phyloP scores from a whole-genome alignment of 92 coral and sea anemone species.

The Desmophyllum pertusum region DNA sequence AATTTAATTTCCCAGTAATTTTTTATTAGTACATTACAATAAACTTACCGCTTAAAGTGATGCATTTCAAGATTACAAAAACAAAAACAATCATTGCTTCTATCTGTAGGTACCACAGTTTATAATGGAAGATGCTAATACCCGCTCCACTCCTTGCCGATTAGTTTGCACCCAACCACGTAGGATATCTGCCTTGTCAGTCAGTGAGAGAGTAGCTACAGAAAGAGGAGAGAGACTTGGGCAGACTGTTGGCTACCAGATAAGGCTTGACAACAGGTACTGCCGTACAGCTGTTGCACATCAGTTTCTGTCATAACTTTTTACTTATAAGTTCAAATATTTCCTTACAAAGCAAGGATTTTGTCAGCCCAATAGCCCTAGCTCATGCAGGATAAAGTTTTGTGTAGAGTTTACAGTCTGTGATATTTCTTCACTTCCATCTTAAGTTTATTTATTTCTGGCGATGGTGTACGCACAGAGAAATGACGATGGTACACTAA shows the following conservation, averaged over 20 bases:
- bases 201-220: constrained; percentile 93
- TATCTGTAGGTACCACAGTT: constrained; percentile 85
- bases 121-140: constrained; percentile 76
- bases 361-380: no score
- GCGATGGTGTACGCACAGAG: no score
- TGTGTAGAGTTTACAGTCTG: not conserved
- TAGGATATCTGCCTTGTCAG: constrained; percentile 96
- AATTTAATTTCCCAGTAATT: no score
- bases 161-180: constrained; percentile 97
- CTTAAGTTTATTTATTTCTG: no score
- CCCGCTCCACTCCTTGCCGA: constrained; percentile 81
- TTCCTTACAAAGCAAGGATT: no score
- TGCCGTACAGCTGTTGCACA: not conserved
- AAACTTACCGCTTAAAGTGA: no score
- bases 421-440: no score
- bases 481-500: no score
- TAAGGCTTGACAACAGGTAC: constrained; percentile 95
- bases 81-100: no score
- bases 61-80: no score
- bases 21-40: no score
- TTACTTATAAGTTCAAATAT: not conserved
- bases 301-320: not conserved
- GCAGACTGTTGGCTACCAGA: constrained; percentile 95
- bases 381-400: no score
- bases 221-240: constrained; percentile 97